phyloP scores from a whole-genome alignment of 2,113 vertebrate genomes.

The Opisthocomus hoazin region DNA sequence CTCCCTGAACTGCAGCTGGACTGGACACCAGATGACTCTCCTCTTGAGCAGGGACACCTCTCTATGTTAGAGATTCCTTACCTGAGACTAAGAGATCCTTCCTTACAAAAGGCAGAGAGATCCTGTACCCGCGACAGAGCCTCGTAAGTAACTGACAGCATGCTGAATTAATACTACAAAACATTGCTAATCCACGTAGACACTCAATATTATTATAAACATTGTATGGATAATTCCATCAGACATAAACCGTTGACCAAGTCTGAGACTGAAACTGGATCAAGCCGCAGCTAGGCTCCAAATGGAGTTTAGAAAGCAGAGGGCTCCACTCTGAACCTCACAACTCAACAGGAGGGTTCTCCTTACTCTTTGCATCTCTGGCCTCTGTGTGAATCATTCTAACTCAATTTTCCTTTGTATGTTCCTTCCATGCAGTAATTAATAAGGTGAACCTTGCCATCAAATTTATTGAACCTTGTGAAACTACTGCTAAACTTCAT shows the following conservation, averaged over 20 bases:
- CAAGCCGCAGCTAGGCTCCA: background rate
- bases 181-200: background rate
- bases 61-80: background rate
- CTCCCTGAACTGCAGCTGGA: background rate
- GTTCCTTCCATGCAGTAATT: background rate
- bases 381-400: background rate
- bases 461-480: background rate
- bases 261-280: background rate
- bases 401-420: background rate
- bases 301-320: background rate
- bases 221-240: background rate
- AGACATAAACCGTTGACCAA: background rate
- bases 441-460: background rate
- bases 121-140: accelerated
- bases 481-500: background rate
- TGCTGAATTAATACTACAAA: background rate
- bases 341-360: background rate
- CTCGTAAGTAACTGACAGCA: background rate
- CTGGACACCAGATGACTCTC: background rate
- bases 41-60: background rate
- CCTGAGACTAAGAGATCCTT: background rate
- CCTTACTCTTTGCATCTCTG: background rate
- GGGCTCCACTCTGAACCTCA: background rate
- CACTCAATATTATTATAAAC: background rate
- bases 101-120: background rate